Conservation (phyloP, 2,113 vertebrate genomes). For the Ellobius talpinus region DNA sequence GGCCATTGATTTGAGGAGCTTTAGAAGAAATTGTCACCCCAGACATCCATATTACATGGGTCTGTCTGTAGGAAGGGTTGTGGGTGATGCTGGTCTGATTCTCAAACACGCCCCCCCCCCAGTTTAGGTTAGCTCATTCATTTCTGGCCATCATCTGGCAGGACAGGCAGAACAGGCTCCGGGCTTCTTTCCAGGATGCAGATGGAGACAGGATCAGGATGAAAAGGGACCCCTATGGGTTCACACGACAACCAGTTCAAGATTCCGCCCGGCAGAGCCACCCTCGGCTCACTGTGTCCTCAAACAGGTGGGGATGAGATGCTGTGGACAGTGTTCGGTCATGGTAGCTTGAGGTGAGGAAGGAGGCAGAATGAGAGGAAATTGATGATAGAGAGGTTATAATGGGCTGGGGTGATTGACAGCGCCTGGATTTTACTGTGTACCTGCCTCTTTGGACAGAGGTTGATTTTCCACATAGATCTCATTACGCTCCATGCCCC, state of each 20-base stretch:
- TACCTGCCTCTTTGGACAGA: not conserved
- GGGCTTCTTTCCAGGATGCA: too few species aligned
- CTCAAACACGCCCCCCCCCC: too few species aligned
- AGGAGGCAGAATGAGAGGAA: not conserved
- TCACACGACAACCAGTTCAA: not conserved
- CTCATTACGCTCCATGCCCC: not conserved
- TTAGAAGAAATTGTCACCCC: rapidly evolving
- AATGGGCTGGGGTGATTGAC: not conserved
- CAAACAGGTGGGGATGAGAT: not conserved
- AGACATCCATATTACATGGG: rapidly evolving
- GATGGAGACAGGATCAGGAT: not conserved
- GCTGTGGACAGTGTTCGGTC: too few species aligned
- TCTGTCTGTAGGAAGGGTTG: rapidly evolving
- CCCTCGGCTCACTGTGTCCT: not conserved
- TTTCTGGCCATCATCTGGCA: not conserved
- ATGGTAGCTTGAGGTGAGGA: rapidly evolving
- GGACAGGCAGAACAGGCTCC: not conserved
- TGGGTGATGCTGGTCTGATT: rapidly evolving
- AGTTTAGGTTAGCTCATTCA: not conserved
- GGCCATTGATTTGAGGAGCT: not conserved
- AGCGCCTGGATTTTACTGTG: not conserved
- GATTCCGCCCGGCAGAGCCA: not conserved
- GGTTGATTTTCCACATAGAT: slow-evolving; percentile 12
- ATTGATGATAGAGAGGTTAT: not conserved
- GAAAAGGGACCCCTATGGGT: not conserved